Base-by-base conservation (phyloP, 2,113 vertebrate genomes). In the Sylvilagus bachmani region DNA sequence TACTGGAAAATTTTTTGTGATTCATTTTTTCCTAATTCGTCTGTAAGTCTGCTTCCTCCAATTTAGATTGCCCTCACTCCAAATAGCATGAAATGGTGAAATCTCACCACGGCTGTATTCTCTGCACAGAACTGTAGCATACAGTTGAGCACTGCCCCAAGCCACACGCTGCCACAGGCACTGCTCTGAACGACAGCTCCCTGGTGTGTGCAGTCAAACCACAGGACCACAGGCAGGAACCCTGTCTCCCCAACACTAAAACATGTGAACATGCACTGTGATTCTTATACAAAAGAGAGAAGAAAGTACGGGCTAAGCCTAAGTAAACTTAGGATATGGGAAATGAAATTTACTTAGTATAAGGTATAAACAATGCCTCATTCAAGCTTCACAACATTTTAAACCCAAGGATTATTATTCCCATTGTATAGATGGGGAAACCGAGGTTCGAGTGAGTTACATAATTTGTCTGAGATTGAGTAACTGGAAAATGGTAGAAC, bases 181-280 rank as follows among this genome's bases (percentile, higher is more conserved):
- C 2, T 6, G 24, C 2, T 1, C 0, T 0, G 14, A 25, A 10
- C 13, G 27, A 3, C 8, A 4, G 6, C 6, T 8, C 55, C 13
- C 5, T 5, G 21, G n/a, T 17, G 22, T 1, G 0, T 44, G 10
- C 24, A 19, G 33, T 12, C 24, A 44, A 36, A 38, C 58, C 5
- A 4, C 16, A 27, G 11, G 17, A 51, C 22, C 44, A 22, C 9
- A 13, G 1, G 4, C 53, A 53, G n/a, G 0, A 6, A 11, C 49
- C n/a, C 27, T 58, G 25, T 14, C 6, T 13, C 4, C 38, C 31
- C n/a, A 3, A 1, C 49, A 33, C n/a, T 5, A 38, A 90, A 36
- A 33, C 8, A 21, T 0, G 8, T 22, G n/a, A 16, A 22, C 11
- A 17, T n/a, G 90, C 17, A 36, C 77, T 22, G 49, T 19, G 67